These are phyloP conservation scores for Tuberolachnus salignus DNA, from an alignment of 2,888 invertebrate species.

Conservation along the genomic window DNA sequence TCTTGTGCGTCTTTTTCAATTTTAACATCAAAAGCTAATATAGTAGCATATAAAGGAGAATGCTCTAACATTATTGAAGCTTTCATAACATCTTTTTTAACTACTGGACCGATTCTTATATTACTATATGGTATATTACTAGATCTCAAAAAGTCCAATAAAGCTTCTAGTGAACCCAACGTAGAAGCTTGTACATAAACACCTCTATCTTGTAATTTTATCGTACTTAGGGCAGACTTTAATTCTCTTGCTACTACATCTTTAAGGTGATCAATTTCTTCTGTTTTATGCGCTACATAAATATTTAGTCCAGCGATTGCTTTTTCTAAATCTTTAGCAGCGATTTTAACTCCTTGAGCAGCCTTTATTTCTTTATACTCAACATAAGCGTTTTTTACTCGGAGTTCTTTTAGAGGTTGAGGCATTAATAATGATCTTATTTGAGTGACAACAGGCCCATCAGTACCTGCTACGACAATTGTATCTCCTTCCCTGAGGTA, in stretches of 20 bases:
- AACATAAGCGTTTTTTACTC: slow-evolving; percentile 80
- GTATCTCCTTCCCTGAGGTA: slow-evolving; percentile 91
- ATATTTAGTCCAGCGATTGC: slow-evolving; percentile 95
- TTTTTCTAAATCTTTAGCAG: slow-evolving; percentile 97
- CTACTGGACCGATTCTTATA: slow-evolving; percentile 98
- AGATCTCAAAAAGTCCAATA: slow-evolving; percentile 87
- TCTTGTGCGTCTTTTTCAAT: slow-evolving; percentile 98
- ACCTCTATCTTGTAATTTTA: slow-evolving; percentile 88
- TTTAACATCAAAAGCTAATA: slow-evolving; percentile 99
- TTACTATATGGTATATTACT: slow-evolving; percentile 97
- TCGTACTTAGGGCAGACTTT: slow-evolving; percentile 86
- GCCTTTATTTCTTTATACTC: slow-evolving; percentile 94
- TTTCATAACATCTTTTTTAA: slow-evolving; percentile 99
- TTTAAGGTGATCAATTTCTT: slow-evolving; percentile 86
- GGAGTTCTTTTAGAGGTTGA: slow-evolving; percentile 93
- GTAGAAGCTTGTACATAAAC: slow-evolving; percentile 99
- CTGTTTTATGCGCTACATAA: slow-evolving; percentile 87
- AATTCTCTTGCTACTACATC: slow-evolving; percentile 89
- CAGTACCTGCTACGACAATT: slow-evolving; percentile 93
- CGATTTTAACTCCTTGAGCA: slow-evolving; percentile 98
- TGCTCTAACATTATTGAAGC: slow-evolving; percentile 99
- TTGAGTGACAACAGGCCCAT: slow-evolving; percentile 97
- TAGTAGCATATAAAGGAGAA: slow-evolving; percentile 94
- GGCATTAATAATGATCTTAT: slow-evolving; percentile 97
- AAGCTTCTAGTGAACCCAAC: slow-evolving; percentile 96